Evolutionary conservation across 2,113 vertebrate species (phyloP).

Genomic region (Manacus vitellinus): DNA sequence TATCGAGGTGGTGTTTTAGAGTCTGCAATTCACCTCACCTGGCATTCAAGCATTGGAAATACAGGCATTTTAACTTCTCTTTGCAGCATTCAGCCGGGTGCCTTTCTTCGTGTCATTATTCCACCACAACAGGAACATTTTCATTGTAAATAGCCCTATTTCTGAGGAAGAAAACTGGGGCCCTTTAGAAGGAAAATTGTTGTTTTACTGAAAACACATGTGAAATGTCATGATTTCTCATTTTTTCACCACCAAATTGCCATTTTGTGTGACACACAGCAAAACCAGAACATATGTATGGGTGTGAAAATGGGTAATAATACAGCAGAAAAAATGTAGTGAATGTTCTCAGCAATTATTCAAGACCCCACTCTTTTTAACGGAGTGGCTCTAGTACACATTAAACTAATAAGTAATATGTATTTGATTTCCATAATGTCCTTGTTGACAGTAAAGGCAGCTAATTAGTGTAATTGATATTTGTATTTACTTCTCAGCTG

Average conservation of each 20-base stretch:
- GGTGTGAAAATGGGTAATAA: slow-evolving; percentile 62
- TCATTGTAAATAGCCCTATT: slow-evolving; percentile 62
- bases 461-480: slow-evolving; percentile 44
- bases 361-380: slow-evolving; percentile 4
- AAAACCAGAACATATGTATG: slow-evolving; percentile 64
- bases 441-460: slow-evolving; percentile 44
- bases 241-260: slow-evolving; percentile 64
- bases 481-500: slow-evolving; percentile 24
- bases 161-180: slow-evolving; percentile 32
- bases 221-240: slow-evolving; percentile 67
- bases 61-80: background rate
- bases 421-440: background rate
- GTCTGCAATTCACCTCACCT: background rate
- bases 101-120: slow-evolving; percentile 47
- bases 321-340: slow-evolving; percentile 43
- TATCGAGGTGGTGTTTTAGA: background rate
- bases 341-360: slow-evolving; percentile 3
- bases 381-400: slow-evolving; percentile 10
- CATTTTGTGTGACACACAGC: slow-evolving; percentile 64
- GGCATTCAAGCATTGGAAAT: background rate
- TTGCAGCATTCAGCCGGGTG: background rate
- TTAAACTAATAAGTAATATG: slow-evolving; percentile 39
- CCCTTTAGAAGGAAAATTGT: slow-evolving; percentile 61
- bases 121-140: slow-evolving; percentile 58
- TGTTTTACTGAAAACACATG: slow-evolving; percentile 67